Conservation (phyloP, 2,888 invertebrate species). For the Epinotia brunnichana region DNA sequence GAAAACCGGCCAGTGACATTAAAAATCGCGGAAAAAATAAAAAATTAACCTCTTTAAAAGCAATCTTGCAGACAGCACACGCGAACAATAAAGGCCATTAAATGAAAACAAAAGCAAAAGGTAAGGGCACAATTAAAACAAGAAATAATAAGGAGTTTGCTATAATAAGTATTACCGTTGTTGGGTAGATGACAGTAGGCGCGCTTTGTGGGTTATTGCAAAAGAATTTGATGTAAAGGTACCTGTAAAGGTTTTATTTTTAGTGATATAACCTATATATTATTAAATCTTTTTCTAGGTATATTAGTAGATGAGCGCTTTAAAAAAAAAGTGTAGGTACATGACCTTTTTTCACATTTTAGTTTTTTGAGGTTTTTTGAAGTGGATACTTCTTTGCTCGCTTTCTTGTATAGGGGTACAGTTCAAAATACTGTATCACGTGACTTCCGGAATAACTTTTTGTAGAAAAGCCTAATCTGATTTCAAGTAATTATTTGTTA, state of each 20-base stretch:
- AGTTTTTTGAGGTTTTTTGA: too few species aligned
- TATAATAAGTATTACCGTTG: conserved; percentile 80
- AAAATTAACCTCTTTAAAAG: conserved; percentile 45
- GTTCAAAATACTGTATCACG: too few species aligned
- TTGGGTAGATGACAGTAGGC: conserved; percentile 28
- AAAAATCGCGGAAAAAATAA: conserved; percentile 44
- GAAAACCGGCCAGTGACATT: conserved; percentile 41
- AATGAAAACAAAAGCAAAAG: conserved; percentile 81
- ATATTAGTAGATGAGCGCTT: too few species aligned
- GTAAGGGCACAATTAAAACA: conserved; percentile 83
- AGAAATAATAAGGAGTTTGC: conserved; percentile 82
- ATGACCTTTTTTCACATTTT: too few species aligned
- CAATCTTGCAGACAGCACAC: conserved; percentile 77
- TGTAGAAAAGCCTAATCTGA: too few species aligned
- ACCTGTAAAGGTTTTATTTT: background rate
- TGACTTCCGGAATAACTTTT: too few species aligned
- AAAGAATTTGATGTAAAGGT: background rate
- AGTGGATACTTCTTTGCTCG: too few species aligned
- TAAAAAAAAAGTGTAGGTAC: too few species aligned
- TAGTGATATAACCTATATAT: background rate
- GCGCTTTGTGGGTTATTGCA: conserved; percentile 6
- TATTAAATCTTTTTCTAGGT: too few species aligned
- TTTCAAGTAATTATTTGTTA: too few species aligned
- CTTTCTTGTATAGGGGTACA: too few species aligned
- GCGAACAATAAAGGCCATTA: conserved; percentile 81